Percentiles rank a stretch among this genome's conserved stretches.
Evolutionary conservation across 2,797 vertebrate species (phyloP).

Genomic region (Chrysolophus pictus): DNA sequence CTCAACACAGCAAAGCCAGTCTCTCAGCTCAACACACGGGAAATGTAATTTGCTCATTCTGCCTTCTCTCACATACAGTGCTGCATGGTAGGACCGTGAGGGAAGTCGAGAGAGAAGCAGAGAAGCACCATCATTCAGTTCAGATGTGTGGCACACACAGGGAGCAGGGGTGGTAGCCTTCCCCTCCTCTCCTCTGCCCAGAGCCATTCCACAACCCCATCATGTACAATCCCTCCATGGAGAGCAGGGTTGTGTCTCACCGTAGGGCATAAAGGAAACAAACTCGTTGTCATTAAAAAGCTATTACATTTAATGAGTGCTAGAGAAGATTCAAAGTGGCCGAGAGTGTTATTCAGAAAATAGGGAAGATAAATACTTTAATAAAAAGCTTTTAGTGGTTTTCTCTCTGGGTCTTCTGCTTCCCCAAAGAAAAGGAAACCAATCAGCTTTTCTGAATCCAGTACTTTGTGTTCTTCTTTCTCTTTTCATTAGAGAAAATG

Average conservation of each 20-base stretch:
- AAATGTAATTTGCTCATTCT: background rate
- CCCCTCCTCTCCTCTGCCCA: background rate
- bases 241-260: background rate
- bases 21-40: background rate
- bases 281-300: background rate
- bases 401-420: background rate
- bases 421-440: background rate
- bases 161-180: background rate
- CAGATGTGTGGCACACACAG: background rate
- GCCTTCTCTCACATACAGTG: background rate
- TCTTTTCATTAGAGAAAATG: background rate
- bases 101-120: background rate
- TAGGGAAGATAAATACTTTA: slow-evolving; percentile 18
- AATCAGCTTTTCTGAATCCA: background rate
- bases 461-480: background rate
- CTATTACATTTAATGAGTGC: slow-evolving; percentile 10
- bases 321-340: background rate
- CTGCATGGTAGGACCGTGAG: background rate
- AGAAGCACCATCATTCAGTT: background rate
- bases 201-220: background rate
- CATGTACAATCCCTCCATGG: background rate
- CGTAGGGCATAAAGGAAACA: slow-evolving; percentile 1
- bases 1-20: background rate
- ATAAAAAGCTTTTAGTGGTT: slow-evolving; percentile 40
- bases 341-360: slow-evolving; percentile 23